A percentile compares a stretch with the other conserved stretches of the same genome.
phyloP scores from a whole-genome alignment of 2,888 invertebrate species.

The Meiosimyza decipiens region DNA sequence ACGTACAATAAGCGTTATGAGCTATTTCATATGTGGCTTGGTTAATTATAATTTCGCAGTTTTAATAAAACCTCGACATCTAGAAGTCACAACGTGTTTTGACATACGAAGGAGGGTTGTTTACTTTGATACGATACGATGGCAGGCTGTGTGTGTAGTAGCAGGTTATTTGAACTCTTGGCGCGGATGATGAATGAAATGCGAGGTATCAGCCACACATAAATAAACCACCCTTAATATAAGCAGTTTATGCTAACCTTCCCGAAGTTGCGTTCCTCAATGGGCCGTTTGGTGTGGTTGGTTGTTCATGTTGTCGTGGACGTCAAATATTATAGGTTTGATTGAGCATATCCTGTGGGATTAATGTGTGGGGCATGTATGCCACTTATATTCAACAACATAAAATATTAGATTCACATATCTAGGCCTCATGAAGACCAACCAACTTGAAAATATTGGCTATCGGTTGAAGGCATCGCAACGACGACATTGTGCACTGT shows the following conservation, averaged over 20 bases:
- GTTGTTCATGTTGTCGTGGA: background rate
- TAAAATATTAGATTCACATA: background rate
- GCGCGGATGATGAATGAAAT: constrained; percentile 59
- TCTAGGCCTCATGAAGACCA: constrained; percentile 41
- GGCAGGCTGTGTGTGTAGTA: background rate
- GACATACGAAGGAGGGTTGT: constrained; percentile 20
- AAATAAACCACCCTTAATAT: constrained; percentile 46
- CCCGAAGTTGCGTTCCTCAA: background rate
- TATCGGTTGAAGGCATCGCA: constrained; percentile 29
- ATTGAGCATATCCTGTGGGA: constrained; percentile 66
- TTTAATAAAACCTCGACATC: constrained; percentile 39
- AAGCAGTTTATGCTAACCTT: constrained; percentile 1
- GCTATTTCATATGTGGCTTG: constrained; percentile 37
- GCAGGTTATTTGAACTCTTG: constrained; percentile 29
- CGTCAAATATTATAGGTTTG: constrained; percentile 47
- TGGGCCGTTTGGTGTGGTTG: constrained; percentile 21
- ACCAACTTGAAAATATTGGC: constrained; percentile 63
- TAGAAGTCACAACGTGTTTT: constrained; percentile 26
- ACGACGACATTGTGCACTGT: background rate
- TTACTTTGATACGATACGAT: constrained; percentile 1
- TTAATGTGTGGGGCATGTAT: constrained; percentile 55
- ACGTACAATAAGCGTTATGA: constrained; percentile 7
- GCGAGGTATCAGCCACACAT: constrained; percentile 53
- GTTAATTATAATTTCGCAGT: constrained; percentile 63
- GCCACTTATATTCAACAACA: constrained; percentile 13